phyloP scores from a whole-genome alignment of 2,797 vertebrate species.

The Epinephelus coioides region DNA sequence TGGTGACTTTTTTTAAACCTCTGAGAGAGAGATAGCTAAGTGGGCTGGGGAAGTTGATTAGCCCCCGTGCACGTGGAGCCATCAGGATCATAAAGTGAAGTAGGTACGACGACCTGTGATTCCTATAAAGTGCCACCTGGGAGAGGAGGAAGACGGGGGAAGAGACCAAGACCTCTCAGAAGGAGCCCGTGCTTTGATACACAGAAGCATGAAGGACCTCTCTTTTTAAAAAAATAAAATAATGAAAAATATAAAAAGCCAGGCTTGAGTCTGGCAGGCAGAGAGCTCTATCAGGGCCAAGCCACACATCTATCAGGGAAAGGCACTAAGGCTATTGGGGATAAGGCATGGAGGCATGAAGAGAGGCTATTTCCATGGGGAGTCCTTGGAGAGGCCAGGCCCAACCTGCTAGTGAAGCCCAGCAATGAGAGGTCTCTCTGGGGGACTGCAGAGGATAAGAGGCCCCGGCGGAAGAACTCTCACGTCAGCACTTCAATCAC shows the following conservation, averaged over 20 bases:
- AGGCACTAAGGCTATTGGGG: slow-evolving; percentile 74
- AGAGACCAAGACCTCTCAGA: slow-evolving; percentile 7
- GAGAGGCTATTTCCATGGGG: slow-evolving; percentile 80
- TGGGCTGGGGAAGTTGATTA: slow-evolving; percentile 39
- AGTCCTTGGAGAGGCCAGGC: slow-evolving; percentile 75
- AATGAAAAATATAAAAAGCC: slow-evolving; percentile 45
- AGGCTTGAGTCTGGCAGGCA: slow-evolving; percentile 53
- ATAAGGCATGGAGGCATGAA: slow-evolving; percentile 78
- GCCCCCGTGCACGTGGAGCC: background rate
- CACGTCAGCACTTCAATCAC: slow-evolving; percentile 86
- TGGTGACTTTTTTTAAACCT: slow-evolving; percentile 40
- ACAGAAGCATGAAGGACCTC: slow-evolving; percentile 29
- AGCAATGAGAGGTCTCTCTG: slow-evolving; percentile 79
- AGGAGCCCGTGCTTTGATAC: slow-evolving; percentile 44
- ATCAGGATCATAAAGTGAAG: slow-evolving; percentile 36
- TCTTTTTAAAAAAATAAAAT: slow-evolving; percentile 25
- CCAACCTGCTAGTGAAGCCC: slow-evolving; percentile 75
- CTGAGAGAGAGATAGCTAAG: background rate
- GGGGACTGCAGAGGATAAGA: slow-evolving; percentile 81
- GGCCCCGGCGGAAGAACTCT: slow-evolving; percentile 81
- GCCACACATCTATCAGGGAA: slow-evolving; percentile 77
- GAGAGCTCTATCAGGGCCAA: slow-evolving; percentile 74
- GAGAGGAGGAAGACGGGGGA: slow-evolving; percentile 12
- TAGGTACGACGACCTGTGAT: slow-evolving; percentile 1
- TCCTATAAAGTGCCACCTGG: slow-evolving; percentile 17